phyloP scores from a whole-genome alignment of 1,140 invertebrate species.

The Drosophila burlai region DNA sequence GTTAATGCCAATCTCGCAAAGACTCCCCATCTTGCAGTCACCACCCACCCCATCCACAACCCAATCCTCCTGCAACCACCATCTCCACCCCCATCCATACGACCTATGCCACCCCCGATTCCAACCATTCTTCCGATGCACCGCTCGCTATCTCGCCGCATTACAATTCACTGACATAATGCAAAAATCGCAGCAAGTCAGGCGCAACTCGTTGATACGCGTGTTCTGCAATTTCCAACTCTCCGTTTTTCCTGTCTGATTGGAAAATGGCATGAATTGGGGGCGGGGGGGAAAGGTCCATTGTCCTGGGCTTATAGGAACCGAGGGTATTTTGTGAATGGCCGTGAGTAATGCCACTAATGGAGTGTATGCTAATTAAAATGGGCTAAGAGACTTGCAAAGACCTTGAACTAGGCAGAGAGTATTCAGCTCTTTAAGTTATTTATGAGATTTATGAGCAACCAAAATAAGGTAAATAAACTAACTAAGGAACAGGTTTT shows the following conservation, averaged over 20 bases:
- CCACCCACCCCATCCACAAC: background rate
- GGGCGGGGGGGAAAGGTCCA: background rate
- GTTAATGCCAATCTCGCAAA: constrained; percentile 70
- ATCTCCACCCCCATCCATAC: background rate
- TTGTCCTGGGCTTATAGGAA: constrained; percentile 12
- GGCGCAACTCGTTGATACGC: constrained; percentile 73
- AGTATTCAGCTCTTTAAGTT: background rate
- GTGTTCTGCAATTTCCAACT: constrained; percentile 47
- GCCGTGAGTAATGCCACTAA: background rate
- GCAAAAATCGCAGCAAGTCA: constrained; percentile 75
- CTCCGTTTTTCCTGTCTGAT: constrained; percentile 17
- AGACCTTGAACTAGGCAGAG: constrained; percentile 3
- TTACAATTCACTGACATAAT: constrained; percentile 65
- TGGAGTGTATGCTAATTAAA: constrained; percentile 23
- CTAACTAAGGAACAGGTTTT: background rate
- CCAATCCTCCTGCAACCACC: background rate
- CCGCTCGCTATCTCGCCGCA: constrained; percentile 43
- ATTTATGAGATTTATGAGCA: background rate
- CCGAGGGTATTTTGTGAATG: constrained; percentile 6
- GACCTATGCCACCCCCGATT: background rate
- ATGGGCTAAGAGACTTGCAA: background rate
- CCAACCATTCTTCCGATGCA: constrained; percentile 14
- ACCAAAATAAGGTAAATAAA: background rate
- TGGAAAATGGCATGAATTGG: background rate
- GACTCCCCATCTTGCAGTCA: constrained; percentile 4